Evolutionary conservation across 2,113 vertebrate genomes (phyloP).

Genomic region (Grammomys dolichurus): DNA sequence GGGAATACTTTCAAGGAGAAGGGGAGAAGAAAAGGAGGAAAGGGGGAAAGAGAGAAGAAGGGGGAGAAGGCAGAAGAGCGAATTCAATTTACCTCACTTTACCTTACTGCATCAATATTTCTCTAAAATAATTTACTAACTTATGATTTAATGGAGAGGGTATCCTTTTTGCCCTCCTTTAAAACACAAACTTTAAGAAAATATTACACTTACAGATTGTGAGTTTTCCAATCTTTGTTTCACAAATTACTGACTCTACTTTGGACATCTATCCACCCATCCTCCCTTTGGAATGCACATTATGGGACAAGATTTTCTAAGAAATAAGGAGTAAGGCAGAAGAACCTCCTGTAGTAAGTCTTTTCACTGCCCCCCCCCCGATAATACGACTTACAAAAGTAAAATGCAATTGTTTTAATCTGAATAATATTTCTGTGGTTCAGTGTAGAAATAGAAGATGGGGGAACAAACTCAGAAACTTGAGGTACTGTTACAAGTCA

Average conservation of each 20-base stretch:
- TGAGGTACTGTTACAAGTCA: conserved; percentile 6
- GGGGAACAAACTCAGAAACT: conserved; percentile 6
- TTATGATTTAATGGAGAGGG: neutral
- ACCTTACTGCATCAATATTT: neutral
- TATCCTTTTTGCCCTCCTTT: conserved; percentile 1
- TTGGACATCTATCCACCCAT: neutral
- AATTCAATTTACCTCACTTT: neutral
- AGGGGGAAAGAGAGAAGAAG: neutral
- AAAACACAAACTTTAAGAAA: conserved; percentile 54
- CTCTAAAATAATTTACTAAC: conserved; percentile 1
- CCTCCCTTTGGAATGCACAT: neutral
- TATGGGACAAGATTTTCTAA: neutral
- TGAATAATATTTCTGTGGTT: neutral
- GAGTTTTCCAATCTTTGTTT: neutral
- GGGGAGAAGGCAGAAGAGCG: too few relatives aligned
- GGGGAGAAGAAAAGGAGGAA: fast-evolving
- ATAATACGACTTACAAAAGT: neutral
- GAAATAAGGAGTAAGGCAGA: neutral
- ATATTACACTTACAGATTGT: neutral
- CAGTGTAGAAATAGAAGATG: neutral
- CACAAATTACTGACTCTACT: neutral
- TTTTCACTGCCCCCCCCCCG: neutral
- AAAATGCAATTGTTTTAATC: neutral
- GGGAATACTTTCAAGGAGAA: neutral
- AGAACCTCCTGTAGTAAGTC: neutral